phyloP scores from a whole-genome alignment of 92 coral and sea anemone genomes.

The Micromussa lordhowensis region DNA sequence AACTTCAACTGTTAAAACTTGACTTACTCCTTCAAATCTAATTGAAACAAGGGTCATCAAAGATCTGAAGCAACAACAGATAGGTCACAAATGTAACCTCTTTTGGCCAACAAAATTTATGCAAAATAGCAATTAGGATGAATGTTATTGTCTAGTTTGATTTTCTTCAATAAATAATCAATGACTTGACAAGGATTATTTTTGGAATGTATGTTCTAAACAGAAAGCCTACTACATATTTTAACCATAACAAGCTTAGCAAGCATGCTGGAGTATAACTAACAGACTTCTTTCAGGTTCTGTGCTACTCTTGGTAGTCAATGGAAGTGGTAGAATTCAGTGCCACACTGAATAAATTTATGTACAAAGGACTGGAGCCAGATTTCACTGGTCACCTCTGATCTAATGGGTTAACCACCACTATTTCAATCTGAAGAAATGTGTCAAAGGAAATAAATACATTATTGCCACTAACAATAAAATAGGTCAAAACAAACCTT shows the following conservation, averaged over 20 bases:
- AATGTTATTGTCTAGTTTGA: background rate
- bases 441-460: constrained; percentile 47
- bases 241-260: background rate
- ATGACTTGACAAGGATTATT: background rate
- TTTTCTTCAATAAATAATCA: background rate
- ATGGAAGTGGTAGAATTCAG: background rate
- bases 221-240: background rate
- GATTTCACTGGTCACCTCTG: constrained; percentile 60
- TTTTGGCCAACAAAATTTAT: too few relatives aligned
- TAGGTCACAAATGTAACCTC: too few relatives aligned
- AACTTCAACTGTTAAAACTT: too few relatives aligned
- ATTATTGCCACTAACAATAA: background rate
- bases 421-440: constrained; percentile 69
- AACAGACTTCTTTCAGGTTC: background rate
- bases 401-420: constrained; percentile 60
- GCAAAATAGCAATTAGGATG: background rate
- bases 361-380: background rate
- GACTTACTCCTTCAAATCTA: too few relatives aligned
- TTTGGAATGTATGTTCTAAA: background rate
- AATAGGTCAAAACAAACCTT: background rate
- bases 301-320: background rate
- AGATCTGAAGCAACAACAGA: too few relatives aligned
- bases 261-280: background rate
- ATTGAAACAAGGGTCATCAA: too few relatives aligned
- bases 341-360: background rate